Evolutionary conservation across 2,797 vertebrate species (phyloP).

Genomic region (Etheostoma nigrum): DNA sequence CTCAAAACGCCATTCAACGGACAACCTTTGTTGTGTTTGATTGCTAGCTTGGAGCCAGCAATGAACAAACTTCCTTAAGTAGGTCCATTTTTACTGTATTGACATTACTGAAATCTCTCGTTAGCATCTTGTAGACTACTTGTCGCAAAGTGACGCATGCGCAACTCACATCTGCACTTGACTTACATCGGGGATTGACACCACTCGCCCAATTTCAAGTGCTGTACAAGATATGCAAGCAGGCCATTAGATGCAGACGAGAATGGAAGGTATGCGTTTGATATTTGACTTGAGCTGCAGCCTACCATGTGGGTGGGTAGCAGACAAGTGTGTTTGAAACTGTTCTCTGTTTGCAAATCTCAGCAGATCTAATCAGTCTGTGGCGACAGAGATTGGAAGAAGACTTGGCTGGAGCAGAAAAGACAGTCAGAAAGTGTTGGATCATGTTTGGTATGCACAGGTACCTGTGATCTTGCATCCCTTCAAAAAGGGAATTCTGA

Average conservation of each 20-base stretch:
- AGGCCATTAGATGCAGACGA: slow-evolving; percentile 55
- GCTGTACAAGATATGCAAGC: slow-evolving; percentile 38
- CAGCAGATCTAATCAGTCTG: slow-evolving; percentile 77
- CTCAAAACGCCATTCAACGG: too few species aligned
- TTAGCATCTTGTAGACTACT: too few species aligned
- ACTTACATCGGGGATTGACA: too few species aligned
- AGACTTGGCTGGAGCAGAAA: slow-evolving; percentile 67
- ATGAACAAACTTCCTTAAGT: too few species aligned
- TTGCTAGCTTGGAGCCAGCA: too few species aligned
- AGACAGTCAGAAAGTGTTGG: slow-evolving; percentile 70
- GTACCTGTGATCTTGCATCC: slow-evolving; percentile 73
- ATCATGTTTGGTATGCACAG: slow-evolving; percentile 77
- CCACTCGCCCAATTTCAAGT: slow-evolving; percentile 30
- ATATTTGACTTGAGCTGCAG: slow-evolving; percentile 67
- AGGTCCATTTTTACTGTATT: too few species aligned
- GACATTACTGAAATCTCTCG: too few species aligned
- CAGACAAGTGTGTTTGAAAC: slow-evolving; percentile 74
- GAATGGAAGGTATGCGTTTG: slow-evolving; percentile 70
- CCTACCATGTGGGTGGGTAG: slow-evolving; percentile 69
- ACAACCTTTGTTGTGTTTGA: too few species aligned
- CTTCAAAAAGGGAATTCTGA: slow-evolving; percentile 71
- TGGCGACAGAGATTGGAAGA: slow-evolving; percentile 70
- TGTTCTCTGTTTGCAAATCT: slow-evolving; percentile 72
- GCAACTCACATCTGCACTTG: too few species aligned
- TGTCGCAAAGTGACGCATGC: too few species aligned